Conservation (phyloP, 2,888 invertebrate genomes). For the Aporophyla nigra region DNA sequence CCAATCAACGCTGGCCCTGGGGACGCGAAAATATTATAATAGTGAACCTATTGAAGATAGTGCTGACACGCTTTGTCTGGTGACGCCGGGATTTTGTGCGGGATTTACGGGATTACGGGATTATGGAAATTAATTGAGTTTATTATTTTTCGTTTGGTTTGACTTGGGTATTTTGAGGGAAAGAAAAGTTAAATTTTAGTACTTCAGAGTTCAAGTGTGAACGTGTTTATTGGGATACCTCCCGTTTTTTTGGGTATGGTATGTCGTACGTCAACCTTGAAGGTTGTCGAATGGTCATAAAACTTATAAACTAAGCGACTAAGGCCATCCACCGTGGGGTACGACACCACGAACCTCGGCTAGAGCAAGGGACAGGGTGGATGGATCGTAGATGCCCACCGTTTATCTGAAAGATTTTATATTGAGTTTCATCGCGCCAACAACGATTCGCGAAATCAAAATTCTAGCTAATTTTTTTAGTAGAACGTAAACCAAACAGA, state of each 20-base stretch:
- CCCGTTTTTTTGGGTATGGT: too few relatives aligned
- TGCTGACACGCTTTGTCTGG: slow-evolving; percentile 46
- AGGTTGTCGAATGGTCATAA: not conserved
- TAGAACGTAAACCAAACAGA: not conserved
- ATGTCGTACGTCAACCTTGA: too few relatives aligned
- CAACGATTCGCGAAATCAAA: not conserved
- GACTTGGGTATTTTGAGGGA: not conserved
- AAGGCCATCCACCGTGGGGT: not conserved
- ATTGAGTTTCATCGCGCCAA: not conserved
- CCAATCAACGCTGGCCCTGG: slow-evolving; percentile 80
- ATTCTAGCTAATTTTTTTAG: not conserved
- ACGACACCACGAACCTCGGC: not conserved
- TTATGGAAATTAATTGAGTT: not conserved
- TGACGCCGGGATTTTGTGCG: slow-evolving; percentile 52
- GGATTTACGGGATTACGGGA: slow-evolving; percentile 28
- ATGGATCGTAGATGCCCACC: not conserved
- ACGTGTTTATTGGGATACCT: not conserved
- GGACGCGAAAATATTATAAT: slow-evolving; percentile 79
- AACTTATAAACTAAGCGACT: not conserved
- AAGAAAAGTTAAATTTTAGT: not conserved
- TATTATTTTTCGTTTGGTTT: slow-evolving; percentile 15
- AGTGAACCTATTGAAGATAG: slow-evolving; percentile 65
- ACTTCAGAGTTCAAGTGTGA: not conserved
- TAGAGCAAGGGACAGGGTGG: not conserved
- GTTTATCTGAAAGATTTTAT: too few relatives aligned